These are phyloP conservation scores for Euphonia xanthogaster DNA, from an alignment of 2,797 vertebrate genomes.

Conservation along the genomic window DNA sequence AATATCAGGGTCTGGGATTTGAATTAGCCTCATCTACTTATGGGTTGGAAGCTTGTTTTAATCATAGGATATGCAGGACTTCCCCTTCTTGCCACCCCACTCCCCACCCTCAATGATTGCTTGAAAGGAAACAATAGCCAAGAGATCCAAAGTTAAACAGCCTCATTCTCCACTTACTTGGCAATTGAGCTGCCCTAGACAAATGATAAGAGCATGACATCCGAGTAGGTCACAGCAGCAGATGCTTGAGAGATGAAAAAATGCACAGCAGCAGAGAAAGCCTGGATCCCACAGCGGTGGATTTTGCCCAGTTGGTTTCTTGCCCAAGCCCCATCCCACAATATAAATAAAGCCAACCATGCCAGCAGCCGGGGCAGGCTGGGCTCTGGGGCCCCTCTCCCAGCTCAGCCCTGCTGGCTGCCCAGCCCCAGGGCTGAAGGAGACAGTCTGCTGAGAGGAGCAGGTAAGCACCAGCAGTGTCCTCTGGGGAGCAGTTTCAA, in stretches of 20 bases:
- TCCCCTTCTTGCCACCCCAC: neutral
- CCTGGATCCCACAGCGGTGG: neutral
- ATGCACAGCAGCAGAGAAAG: neutral
- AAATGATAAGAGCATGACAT: neutral
- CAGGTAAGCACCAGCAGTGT: neutral
- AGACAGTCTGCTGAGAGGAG: neutral
- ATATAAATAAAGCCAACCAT: neutral
- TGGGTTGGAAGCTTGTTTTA: neutral
- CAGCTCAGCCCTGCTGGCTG: neutral
- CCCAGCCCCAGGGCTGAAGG: neutral
- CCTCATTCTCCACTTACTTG: neutral
- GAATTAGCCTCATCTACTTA: neutral
- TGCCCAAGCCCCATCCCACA: neutral
- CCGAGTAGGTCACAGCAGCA: neutral
- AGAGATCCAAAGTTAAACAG: neutral
- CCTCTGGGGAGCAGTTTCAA: neutral
- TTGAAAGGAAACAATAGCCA: neutral
- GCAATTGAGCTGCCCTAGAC: neutral
- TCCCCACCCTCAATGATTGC: accelerated
- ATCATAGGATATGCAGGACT: neutral
- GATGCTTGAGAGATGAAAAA: neutral
- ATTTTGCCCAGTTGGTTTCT: neutral
- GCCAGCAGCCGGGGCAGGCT: neutral
- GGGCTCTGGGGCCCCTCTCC: neutral
- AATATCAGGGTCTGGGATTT: neutral